Evolutionary conservation across 2,888 invertebrate genomes (phyloP).

Genomic region (Timandra comae): DNA sequence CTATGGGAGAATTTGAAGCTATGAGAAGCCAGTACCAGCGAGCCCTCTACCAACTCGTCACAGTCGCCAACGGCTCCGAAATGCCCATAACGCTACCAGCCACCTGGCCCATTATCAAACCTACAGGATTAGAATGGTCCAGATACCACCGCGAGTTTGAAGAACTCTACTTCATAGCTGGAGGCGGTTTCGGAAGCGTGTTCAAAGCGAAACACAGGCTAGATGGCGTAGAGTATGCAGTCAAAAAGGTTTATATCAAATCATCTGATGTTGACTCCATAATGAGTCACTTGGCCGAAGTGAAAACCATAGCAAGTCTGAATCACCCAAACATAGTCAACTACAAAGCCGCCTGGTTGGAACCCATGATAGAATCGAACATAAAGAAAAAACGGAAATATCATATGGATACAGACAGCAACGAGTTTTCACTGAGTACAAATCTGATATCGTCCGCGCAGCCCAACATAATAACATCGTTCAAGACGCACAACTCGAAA

Average conservation of each 20-base stretch:
- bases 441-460: conserved; percentile 48
- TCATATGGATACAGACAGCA: conserved; percentile 56
- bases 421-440: conserved; percentile 45
- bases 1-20: conserved; percentile 81
- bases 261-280: conserved; percentile 80
- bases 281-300: conserved; percentile 83
- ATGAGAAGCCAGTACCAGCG: conserved; percentile 82
- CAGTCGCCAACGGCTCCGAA: conserved; percentile 75
- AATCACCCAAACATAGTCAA: conserved; percentile 88
- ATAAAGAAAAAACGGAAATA: conserved; percentile 50
- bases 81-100: conserved; percentile 65
- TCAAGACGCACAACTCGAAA: conserved; percentile 68
- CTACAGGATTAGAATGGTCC: conserved; percentile 77
- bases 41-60: conserved; percentile 80
- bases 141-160: conserved; percentile 83
- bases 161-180: conserved; percentile 81
- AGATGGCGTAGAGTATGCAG: conserved; percentile 86
- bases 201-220: conserved; percentile 84
- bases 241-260: conserved; percentile 84
- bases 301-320: conserved; percentile 86
- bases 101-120: conserved; percentile 70
- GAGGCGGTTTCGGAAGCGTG: conserved; percentile 87
- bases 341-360: conserved; percentile 90
- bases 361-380: conserved; percentile 76
- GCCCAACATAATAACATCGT: conserved; percentile 61